These are phyloP conservation scores for Myocastor coypus DNA, from an alignment of 2,113 vertebrate genomes.

Conservation along the genomic window DNA sequence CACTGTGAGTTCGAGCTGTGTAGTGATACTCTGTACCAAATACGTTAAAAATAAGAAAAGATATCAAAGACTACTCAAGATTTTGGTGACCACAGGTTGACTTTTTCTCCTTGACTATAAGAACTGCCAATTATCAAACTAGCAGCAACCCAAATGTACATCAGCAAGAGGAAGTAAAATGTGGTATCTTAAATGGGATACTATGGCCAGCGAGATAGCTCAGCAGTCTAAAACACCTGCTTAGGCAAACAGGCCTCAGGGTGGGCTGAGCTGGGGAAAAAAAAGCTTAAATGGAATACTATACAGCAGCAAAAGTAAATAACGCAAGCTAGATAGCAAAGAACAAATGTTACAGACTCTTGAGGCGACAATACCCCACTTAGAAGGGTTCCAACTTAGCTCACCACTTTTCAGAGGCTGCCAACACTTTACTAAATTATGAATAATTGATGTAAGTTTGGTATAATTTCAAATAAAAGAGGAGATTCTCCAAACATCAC, in stretches of 20 bases:
- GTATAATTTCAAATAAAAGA: not conserved
- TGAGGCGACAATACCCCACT: not conserved
- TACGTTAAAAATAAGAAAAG: no score
- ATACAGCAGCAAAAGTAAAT: not conserved
- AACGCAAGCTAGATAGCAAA: constrained; percentile 3
- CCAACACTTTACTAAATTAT: not conserved
- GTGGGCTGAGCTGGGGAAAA: no score
- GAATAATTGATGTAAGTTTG: not conserved
- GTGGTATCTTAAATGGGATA: not conserved
- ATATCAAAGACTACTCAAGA: not conserved
- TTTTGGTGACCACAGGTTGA: not conserved
- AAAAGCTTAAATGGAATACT: not conserved
- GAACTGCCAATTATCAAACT: not conserved
- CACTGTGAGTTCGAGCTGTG: no score
- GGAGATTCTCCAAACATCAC: not conserved
- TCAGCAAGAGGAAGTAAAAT: not conserved
- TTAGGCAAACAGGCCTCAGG: no score
- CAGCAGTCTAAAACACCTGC: no score
- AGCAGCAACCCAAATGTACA: not conserved
- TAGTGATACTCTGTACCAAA: no score
- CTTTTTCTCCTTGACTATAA: not conserved
- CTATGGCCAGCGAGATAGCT: no score
- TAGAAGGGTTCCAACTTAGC: not conserved
- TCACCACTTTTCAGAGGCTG: not conserved
- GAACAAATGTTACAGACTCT: constrained; percentile 16